phyloP scores from a whole-genome alignment of 2,113 vertebrate species.

The Tachuris rubrigastra region DNA sequence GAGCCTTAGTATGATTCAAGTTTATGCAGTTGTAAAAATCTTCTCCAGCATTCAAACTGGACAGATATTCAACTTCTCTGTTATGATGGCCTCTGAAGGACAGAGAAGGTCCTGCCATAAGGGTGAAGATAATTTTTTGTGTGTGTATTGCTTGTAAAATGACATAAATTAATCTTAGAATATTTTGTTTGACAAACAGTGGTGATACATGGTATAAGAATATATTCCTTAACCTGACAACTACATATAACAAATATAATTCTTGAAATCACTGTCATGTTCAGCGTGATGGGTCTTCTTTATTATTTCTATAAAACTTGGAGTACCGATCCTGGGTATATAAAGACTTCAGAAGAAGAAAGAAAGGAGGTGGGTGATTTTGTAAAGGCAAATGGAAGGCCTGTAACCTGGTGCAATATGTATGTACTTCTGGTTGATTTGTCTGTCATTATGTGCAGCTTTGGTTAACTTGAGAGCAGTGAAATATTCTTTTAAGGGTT shows the following conservation, averaged over 20 bases:
- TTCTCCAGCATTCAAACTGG: neutral
- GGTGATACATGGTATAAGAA: neutral
- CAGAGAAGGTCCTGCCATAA: neutral
- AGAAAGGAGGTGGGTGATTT: slow-evolving; percentile 83
- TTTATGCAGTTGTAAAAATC: neutral
- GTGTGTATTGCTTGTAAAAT: neutral
- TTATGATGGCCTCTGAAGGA: neutral
- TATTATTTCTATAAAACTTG: slow-evolving; percentile 90
- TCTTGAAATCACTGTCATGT: slow-evolving; percentile 76
- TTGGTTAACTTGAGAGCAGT: neutral
- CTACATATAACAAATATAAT: slow-evolving; percentile 73
- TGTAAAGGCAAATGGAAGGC: neutral
- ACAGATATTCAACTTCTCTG: neutral
- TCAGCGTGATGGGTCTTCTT: slow-evolving; percentile 78
- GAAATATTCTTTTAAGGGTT: neutral
- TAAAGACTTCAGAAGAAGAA: slow-evolving; percentile 87
- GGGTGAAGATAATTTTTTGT: neutral
- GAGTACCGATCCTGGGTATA: slow-evolving; percentile 86
- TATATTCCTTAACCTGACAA: slow-evolving; percentile 77
- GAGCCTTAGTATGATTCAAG: neutral
- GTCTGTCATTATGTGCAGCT: neutral
- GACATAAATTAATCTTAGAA: neutral
- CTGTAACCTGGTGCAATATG: neutral
- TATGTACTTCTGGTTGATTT: neutral
- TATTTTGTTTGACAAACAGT: neutral